Percentiles rank a stretch among this genome's conserved stretches.
phyloP scores from a whole-genome alignment of 37 sponge, comb jelly and placozoan species.

The Ianthella basta region DNA sequence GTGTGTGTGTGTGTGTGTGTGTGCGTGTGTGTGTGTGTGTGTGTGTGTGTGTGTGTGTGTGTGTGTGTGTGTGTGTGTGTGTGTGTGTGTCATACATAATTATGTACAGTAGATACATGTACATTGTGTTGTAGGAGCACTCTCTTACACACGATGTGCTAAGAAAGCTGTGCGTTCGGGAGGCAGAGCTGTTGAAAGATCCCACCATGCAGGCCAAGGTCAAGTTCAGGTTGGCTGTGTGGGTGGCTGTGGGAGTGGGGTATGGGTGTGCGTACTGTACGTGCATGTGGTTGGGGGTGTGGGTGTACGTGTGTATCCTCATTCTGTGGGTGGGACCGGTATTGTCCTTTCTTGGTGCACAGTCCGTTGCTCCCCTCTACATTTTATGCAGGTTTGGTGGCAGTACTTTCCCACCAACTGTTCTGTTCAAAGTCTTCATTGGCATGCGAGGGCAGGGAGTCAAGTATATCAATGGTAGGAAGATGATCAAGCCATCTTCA shows the following conservation, averaged over 20 bases:
- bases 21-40: too few relatives aligned
- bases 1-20: too few relatives aligned
- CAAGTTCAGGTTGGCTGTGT: conserved; percentile 72
- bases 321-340: neutral
- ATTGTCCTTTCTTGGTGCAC: neutral
- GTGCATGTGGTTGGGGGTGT: neutral
- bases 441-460: conserved; percentile 57
- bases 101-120: too few relatives aligned
- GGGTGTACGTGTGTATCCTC: neutral
- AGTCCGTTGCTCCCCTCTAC: neutral
- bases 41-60: too few relatives aligned
- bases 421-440: conserved; percentile 92
- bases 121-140: conserved; percentile 66
- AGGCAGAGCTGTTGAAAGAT: conserved; percentile 86
- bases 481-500: conserved; percentile 79
- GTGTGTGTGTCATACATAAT: too few relatives aligned
- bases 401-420: conserved; percentile 80
- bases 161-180: conserved; percentile 81
- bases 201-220: conserved; percentile 86
- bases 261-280: conserved; percentile 4
- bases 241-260: neutral
- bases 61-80: too few relatives aligned
- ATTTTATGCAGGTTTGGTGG: conserved; percentile 79
- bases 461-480: conserved; percentile 90
- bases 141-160: conserved; percentile 85